Percentiles rank a stretch among this genome's conserved stretches.
phyloP scores from a whole-genome alignment of 2,113 vertebrate species.

The Pavo muticus region DNA sequence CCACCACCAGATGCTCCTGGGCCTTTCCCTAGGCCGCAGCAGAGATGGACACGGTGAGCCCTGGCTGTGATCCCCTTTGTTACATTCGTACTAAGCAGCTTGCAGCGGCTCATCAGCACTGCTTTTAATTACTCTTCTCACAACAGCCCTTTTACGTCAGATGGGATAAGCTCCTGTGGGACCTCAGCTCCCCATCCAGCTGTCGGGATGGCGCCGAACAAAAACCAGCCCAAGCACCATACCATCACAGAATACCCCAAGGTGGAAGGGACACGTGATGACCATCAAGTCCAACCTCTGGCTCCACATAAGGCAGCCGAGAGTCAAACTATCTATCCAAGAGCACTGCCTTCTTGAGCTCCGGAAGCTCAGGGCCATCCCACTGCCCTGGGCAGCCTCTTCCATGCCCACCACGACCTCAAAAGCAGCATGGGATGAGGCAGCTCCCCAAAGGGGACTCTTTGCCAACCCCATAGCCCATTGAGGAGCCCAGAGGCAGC shows the following conservation, averaged over 20 bases:
- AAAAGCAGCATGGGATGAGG: background rate
- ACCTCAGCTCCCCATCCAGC: background rate
- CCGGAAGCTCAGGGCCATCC: background rate
- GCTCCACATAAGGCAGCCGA: background rate
- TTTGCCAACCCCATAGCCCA: background rate
- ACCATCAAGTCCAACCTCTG: background rate
- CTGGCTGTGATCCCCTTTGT: background rate
- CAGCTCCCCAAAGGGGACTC: background rate
- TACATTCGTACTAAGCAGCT: background rate
- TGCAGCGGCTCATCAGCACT: background rate
- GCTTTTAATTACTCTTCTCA: constrained; percentile 1
- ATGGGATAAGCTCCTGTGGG: background rate
- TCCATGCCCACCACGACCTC: background rate
- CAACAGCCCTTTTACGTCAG: background rate
- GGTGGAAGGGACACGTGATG: background rate
- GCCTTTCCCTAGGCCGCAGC: accelerated
- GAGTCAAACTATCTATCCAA: background rate
- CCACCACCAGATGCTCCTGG: background rate
- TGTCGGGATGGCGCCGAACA: background rate
- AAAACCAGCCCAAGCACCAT: background rate
- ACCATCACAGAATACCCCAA: background rate
- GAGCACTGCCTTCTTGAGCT: background rate
- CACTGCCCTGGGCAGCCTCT: too few species aligned
- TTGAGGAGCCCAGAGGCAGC: background rate
- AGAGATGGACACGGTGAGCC: background rate